Evolutionary conservation across 1,140 invertebrate species (phyloP), one percentile per base, ranked within the genome.

Genomic region (Drosophila auraria): DNA sequence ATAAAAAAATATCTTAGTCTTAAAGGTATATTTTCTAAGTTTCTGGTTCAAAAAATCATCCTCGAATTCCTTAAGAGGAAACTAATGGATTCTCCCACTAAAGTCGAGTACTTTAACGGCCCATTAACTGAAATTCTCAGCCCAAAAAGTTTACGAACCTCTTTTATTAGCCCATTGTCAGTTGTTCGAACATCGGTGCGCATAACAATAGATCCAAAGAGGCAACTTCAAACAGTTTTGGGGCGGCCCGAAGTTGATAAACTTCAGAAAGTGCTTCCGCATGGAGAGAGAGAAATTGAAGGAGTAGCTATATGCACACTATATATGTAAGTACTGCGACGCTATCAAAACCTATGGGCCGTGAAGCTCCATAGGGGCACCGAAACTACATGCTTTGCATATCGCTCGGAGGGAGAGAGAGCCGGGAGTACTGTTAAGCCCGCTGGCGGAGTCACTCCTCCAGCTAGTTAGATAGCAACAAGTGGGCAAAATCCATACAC

Each of bases 331-430:
- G 40, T 50, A 27, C 30, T 47, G 58, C 36, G 20, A 33, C 69
- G 53, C 74, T 82, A 83, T 83, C 70, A 63, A 68, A 60, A 27
- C 51, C 57, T 36, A 38, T 47, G 42, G 50, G 51, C 69, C 69
- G 40, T 82, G 49, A 82, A 82, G 66, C 57, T 20, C 45, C 49
- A 87, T 87, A 83, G 80, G 84, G 84, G 83, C 74, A 38, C 17
- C 14, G 17, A 51, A 69, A 51, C 58, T 53, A 81, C 82, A 86
- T 87, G 79, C 53, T 86, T 86, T 86, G 83, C 82, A 86, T 86
- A 87, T 87, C 54, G 0, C 5, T 33, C 49, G 51, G 58, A 15
- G 20, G 20, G 33, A 9, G 38, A 40, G 33, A 45, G 33, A 40
- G 56, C 33, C 7, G 23, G 40, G 14, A 63, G 20, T 58, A 61